phyloP scores from a whole-genome alignment of 1,140 invertebrate species.

The Popillia japonica region DNA sequence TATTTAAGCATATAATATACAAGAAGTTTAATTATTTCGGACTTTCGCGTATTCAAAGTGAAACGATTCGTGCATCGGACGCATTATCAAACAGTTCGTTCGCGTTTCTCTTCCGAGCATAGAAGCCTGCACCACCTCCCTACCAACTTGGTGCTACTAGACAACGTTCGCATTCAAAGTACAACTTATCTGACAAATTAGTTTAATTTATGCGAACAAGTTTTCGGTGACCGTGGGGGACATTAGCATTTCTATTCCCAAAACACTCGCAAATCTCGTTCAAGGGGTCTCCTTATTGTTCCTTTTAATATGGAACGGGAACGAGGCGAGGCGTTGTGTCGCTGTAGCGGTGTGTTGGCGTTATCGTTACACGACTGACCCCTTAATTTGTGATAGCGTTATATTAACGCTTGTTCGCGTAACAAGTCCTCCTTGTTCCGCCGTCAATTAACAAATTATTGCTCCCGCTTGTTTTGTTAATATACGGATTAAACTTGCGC shows the following conservation, averaged over 20 bases:
- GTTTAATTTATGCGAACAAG: constrained; percentile 30
- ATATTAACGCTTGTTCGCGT: not conserved
- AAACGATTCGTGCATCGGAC: no score
- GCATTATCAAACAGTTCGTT: no score
- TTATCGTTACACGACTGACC: constrained; percentile 3
- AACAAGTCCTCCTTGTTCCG: not conserved
- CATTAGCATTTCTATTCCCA: constrained; percentile 29
- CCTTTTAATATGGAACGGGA: not conserved
- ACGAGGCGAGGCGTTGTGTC: not conserved
- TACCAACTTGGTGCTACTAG: no score
- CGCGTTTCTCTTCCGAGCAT: no score
- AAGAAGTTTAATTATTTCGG: no score
- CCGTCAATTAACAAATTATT: constrained; percentile 4
- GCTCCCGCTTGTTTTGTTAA: not conserved
- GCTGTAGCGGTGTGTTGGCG: not conserved
- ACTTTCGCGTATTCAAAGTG: no score
- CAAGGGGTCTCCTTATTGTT: not conserved
- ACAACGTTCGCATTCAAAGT: not conserved
- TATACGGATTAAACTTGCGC: no score
- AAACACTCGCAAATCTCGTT: constrained; percentile 24
- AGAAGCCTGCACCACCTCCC: no score
- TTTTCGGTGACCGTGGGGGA: constrained; percentile 12
- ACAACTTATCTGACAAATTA: constrained; percentile 27
- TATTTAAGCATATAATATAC: no score
- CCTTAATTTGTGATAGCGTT: constrained; percentile 2